These are phyloP conservation scores for Aphodius granarius DNA, from an alignment of 2,888 invertebrate genomes.

Conservation along the genomic window DNA sequence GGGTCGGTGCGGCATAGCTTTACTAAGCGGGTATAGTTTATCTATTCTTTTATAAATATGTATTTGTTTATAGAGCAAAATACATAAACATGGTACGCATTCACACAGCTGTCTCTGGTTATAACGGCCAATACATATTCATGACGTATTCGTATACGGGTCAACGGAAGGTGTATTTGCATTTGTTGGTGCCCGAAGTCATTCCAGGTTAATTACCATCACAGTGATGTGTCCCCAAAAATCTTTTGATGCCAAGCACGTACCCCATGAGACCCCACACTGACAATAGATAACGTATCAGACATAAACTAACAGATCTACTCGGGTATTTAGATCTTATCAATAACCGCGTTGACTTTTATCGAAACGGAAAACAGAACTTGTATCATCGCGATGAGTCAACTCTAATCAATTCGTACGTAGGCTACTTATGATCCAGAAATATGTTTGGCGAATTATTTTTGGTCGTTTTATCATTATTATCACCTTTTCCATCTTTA, in stretches of 20 bases:
- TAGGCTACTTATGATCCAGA: background rate
- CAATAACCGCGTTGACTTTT: too few species aligned
- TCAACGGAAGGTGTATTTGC: conserved; percentile 28
- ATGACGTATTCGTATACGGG: conserved; percentile 28
- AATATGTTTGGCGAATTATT: background rate
- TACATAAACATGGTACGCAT: background rate
- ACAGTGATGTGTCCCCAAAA: background rate
- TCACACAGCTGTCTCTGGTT: conserved; percentile 24
- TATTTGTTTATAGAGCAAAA: background rate
- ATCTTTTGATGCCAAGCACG: background rate
- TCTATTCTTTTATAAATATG: background rate
- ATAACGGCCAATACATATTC: conserved; percentile 34
- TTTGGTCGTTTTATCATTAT: background rate
- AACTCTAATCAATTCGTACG: background rate
- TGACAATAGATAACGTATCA: background rate
- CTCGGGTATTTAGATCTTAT: background rate
- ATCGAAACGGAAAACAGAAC: background rate
- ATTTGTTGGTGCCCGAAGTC: conserved; percentile 24
- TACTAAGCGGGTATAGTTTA: background rate
- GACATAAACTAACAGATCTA: background rate
- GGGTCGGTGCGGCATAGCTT: background rate
- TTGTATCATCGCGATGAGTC: background rate
- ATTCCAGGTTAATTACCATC: conserved; percentile 20
- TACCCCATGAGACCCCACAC: background rate
- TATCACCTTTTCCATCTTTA: background rate